These are phyloP conservation scores for Lagorchestes hirsutus DNA, from an alignment of 2,797 vertebrate species.

Conservation along the genomic window DNA sequence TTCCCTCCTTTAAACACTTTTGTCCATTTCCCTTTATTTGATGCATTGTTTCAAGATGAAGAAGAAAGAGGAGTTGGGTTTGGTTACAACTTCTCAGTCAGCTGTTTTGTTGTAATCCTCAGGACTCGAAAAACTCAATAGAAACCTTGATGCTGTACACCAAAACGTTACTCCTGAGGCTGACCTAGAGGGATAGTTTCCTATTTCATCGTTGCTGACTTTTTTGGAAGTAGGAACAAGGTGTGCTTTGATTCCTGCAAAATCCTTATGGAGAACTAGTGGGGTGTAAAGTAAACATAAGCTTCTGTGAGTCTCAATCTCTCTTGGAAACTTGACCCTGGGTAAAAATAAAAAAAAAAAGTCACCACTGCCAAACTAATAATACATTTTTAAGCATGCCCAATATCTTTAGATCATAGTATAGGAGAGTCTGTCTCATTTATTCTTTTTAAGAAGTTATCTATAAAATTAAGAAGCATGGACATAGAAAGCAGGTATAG, in stretches of 20 bases:
- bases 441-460: background rate
- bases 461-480: background rate
- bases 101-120: background rate
- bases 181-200: background rate
- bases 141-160: background rate
- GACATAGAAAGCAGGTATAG: background rate
- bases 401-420: background rate
- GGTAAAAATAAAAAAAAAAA: background rate
- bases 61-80: background rate
- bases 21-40: background rate
- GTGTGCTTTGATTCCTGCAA: background rate
- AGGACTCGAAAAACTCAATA: background rate
- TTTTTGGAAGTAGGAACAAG: conserved; percentile 9
- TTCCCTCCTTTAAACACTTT: background rate
- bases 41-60: background rate
- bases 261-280: background rate
- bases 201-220: background rate
- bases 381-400: background rate
- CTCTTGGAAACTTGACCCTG: background rate
- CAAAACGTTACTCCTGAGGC: background rate
- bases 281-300: background rate
- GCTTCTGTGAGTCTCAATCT: background rate
- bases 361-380: background rate
- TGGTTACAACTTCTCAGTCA: background rate
- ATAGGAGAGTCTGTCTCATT: background rate